phyloP scores from a whole-genome alignment of 2,888 invertebrate species.

The Abrostola triplasia region DNA sequence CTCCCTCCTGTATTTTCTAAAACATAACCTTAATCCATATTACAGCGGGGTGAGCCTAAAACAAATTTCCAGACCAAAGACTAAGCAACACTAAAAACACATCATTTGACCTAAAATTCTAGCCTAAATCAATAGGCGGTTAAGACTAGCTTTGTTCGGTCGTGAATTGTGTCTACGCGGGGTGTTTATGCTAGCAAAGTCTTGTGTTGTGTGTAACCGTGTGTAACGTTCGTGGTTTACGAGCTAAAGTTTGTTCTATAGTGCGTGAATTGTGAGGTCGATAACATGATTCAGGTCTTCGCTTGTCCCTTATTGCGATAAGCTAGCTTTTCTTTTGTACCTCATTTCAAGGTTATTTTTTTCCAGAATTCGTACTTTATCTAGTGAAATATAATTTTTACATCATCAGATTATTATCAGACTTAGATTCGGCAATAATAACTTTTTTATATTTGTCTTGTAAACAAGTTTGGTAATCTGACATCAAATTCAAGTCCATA shows the following conservation, averaged over 20 bases:
- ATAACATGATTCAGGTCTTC: not conserved
- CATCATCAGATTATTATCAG: too few species aligned
- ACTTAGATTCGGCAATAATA: too few species aligned
- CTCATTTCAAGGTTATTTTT: too few species aligned
- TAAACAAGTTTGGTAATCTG: too few species aligned
- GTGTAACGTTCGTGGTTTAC: conserved; percentile 3
- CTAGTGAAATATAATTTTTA: too few species aligned
- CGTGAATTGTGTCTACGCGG: not conserved
- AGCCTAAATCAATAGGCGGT: not conserved
- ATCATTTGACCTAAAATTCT: too few species aligned
- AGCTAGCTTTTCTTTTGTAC: not conserved
- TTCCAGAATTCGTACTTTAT: too few species aligned
- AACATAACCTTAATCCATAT: not conserved
- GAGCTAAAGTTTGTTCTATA: not conserved
- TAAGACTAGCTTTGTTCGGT: not conserved
- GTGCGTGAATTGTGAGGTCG: not conserved
- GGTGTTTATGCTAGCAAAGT: not conserved
- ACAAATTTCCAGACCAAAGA: not conserved
- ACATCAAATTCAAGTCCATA: too few species aligned
- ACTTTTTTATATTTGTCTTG: too few species aligned
- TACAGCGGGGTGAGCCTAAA: too few species aligned
- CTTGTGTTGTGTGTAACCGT: not conserved
- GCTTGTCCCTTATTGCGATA: not conserved
- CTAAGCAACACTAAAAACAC: not conserved
- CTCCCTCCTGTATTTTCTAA: not conserved